These are phyloP conservation scores for Caenorhabditis remanei DNA, from an alignment of 1,140 invertebrate genomes.

Conservation along the genomic window DNA sequence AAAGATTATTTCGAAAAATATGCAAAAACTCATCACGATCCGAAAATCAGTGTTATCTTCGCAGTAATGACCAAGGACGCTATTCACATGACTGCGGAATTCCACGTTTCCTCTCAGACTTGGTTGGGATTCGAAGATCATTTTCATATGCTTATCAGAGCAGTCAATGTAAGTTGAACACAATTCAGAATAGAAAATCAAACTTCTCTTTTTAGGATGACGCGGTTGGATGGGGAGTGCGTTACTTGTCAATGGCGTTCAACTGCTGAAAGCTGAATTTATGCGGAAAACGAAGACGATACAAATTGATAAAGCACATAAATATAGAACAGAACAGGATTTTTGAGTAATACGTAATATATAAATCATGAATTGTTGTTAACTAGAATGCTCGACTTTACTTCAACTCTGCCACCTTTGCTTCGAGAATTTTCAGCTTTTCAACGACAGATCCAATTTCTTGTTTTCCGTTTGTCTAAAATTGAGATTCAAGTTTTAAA, in stretches of 20 bases:
- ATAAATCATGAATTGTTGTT: constrained; percentile 12
- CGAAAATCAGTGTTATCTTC: background rate
- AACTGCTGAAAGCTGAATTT: constrained; percentile 3
- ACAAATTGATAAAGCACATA: constrained; percentile 13
- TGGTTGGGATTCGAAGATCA: constrained; percentile 15
- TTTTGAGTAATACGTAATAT: background rate
- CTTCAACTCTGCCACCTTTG: constrained; percentile 39
- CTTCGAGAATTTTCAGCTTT: constrained; percentile 33
- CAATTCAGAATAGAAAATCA: background rate
- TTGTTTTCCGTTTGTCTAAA: constrained; percentile 27
- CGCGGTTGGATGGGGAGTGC: constrained; percentile 1
- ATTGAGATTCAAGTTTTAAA: background rate
- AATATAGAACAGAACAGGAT: constrained; percentile 7
- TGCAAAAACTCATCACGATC: constrained; percentile 5
- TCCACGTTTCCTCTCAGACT: background rate
- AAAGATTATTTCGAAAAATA: background rate
- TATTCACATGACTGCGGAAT: constrained; percentile 14
- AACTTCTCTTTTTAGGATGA: background rate
- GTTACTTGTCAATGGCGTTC: background rate
- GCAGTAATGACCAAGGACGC: background rate
- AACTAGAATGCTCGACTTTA: background rate
- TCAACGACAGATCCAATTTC: constrained; percentile 23
- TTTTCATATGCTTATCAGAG: constrained; percentile 17
- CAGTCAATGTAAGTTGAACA: constrained; percentile 12
- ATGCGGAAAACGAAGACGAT: background rate